Evolutionary conservation across 2,113 vertebrate genomes (phyloP).

Genomic region (Mellivora capensis): DNA sequence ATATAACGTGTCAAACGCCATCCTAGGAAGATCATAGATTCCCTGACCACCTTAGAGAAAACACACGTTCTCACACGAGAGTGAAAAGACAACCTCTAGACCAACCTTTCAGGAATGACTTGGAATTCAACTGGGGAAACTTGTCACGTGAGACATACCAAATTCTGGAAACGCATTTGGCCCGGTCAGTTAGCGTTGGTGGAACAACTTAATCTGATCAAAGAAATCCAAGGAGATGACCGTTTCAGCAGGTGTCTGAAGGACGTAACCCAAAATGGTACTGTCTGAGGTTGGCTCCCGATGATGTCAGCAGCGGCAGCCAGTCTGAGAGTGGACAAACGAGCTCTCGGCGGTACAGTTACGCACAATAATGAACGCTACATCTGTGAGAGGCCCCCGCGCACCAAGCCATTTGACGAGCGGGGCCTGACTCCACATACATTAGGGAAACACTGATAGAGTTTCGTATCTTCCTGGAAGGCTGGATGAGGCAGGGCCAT

Average conservation of each 20-base stretch:
- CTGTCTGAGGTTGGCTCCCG: neutral
- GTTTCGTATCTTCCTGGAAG: constrained; percentile 24
- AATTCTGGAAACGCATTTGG: neutral
- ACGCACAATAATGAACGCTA: neutral
- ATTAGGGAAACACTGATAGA: constrained; percentile 26
- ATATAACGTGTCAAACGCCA: too few relatives aligned
- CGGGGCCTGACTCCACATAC: neutral
- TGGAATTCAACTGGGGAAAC: neutral
- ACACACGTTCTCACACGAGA: neutral
- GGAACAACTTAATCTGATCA: neutral
- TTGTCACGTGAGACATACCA: rapidly evolving
- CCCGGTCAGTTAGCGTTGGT: neutral
- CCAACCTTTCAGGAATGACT: rapidly evolving
- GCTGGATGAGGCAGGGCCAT: neutral
- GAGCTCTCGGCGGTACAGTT: neutral
- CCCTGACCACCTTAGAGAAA: neutral
- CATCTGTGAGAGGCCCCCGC: neutral
- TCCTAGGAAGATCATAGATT: neutral
- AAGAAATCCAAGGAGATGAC: neutral
- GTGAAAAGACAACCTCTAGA: neutral
- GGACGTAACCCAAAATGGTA: neutral
- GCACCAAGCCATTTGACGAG: neutral
- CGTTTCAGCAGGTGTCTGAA: constrained; percentile 11
- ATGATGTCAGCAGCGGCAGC: neutral
- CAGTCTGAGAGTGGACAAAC: neutral